Base-by-base conservation (phyloP, 2,888 invertebrate species). In the Biston betularia region DNA sequence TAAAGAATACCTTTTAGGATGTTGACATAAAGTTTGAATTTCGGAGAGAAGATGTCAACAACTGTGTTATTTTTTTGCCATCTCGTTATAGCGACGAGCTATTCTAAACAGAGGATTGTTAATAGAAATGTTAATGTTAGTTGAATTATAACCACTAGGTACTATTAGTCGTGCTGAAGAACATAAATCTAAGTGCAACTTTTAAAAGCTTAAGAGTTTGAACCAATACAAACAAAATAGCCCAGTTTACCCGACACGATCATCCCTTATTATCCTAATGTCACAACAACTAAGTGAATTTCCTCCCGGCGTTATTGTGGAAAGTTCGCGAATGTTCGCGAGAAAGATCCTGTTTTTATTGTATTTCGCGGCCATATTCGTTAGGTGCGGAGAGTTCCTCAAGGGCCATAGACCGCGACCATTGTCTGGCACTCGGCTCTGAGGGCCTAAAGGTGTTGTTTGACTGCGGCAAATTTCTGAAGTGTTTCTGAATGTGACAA, bases 331-430 rank as follows among this genome's bases (percentile, higher is more conserved):
- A 60, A 63, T 35, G 42, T 53, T 54, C 34, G 46, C 59, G 55
- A 60, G 57, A 61, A 49, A 54, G 34, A 35, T 57, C 53, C 33
- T 56, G 60, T 63, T 69, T 66, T 59, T 65, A 55, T 66, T 63
- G 63, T 66, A 50, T 70, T 62, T 61, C 52, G 59, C 38, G 42
- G 54, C 61, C 60, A 60, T 64, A 63, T 67, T 70, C 70, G 70
- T 70, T 67, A 65, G 70, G 59, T 48, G 67, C 12, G 62, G 59
- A 70, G 70, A 14, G 64, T 58, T 69, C 15, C 53, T 42, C 60
- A 64, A 67, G 67, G 61, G 64, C 52, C 55, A 56, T 66, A 66
- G 57, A 57, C 57, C n/a, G 48, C 24, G 58, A 45, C 66, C 59
- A 67, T 70, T 70, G 70, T 70, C 56, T 50, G 68, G 49, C 58